phyloP scores from a whole-genome alignment of 1,140 invertebrate species.

The Formica exsecta region DNA sequence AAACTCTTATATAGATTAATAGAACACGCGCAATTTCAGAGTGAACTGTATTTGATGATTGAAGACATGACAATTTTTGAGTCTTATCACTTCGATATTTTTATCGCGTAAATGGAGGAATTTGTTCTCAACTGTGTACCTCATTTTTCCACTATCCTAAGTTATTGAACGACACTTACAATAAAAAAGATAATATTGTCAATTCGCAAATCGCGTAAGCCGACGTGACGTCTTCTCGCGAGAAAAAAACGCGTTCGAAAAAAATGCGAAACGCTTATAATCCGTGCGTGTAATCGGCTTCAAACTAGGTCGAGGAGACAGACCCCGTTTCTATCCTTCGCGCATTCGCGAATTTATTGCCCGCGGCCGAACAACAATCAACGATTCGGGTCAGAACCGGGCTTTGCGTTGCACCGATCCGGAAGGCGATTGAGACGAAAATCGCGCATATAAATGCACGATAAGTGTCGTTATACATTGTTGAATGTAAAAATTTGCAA shows the following conservation, averaged over 20 bases:
- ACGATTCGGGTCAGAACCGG: constrained; percentile 73
- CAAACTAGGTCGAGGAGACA: constrained; percentile 77
- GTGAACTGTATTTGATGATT: neutral
- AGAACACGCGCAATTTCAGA: neutral
- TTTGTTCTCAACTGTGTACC: neutral
- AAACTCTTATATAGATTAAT: neutral
- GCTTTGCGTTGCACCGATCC: constrained; percentile 34
- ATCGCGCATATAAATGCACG: constrained; percentile 15
- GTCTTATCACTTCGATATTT: neutral
- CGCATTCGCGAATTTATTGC: constrained; percentile 74
- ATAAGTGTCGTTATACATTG: neutral
- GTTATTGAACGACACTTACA: neutral
- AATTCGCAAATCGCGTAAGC: constrained; percentile 13
- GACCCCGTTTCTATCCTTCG: constrained; percentile 49
- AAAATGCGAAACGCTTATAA: constrained; percentile 59
- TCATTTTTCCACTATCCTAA: neutral
- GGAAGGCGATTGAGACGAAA: constrained; percentile 56
- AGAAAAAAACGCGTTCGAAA: neutral
- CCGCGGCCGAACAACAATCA: constrained; percentile 77
- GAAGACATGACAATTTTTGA: neutral
- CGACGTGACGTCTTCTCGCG: neutral
- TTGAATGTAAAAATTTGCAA: neutral
- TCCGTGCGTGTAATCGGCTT: constrained; percentile 65
- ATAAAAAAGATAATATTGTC: constrained; percentile 32
- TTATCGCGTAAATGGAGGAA: neutral